phyloP scores from a whole-genome alignment of 2,797 vertebrate genomes.

The Botia kubotai region DNA sequence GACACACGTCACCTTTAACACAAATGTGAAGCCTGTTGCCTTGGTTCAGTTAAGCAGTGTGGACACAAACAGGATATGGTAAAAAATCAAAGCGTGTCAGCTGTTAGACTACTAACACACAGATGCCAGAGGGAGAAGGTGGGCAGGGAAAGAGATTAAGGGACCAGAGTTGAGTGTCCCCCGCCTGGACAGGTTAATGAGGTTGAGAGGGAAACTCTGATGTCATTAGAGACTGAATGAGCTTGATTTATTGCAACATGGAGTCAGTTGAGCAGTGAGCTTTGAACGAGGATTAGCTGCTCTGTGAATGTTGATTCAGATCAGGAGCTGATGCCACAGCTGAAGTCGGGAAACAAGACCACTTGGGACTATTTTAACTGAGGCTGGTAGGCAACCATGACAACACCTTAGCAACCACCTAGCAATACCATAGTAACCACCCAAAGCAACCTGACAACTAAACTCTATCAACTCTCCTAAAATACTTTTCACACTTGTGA shows the following conservation, averaged over 20 bases:
- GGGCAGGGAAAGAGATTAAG: conserved; percentile 26
- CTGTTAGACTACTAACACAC: conserved; percentile 15
- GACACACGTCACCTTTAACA: conserved; percentile 7
- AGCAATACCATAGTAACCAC: too few species aligned
- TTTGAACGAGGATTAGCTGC: conserved; percentile 68
- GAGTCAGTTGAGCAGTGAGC: conserved; percentile 63
- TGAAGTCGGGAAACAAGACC: conserved; percentile 9
- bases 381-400: neutral
- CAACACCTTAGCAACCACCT: neutral
- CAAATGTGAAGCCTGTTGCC: neutral
- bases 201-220: conserved; percentile 67
- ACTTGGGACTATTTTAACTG: neutral
- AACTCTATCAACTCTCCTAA: too few species aligned
- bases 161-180: conserved; percentile 56
- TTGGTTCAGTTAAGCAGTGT: neutral
- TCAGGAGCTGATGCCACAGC: conserved; percentile 44
- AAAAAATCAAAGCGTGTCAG: conserved; percentile 14
- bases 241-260: conserved; percentile 70
- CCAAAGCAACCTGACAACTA: too few species aligned
- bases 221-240: conserved; percentile 70
- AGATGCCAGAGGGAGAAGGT: neutral
- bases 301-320: conserved; percentile 61
- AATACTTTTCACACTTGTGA: too few species aligned
- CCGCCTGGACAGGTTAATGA: conserved; percentile 75
- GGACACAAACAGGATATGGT: neutral